Base-by-base conservation (phyloP, 2,888 invertebrate species). In the Brachypalpus laphriformis region DNA sequence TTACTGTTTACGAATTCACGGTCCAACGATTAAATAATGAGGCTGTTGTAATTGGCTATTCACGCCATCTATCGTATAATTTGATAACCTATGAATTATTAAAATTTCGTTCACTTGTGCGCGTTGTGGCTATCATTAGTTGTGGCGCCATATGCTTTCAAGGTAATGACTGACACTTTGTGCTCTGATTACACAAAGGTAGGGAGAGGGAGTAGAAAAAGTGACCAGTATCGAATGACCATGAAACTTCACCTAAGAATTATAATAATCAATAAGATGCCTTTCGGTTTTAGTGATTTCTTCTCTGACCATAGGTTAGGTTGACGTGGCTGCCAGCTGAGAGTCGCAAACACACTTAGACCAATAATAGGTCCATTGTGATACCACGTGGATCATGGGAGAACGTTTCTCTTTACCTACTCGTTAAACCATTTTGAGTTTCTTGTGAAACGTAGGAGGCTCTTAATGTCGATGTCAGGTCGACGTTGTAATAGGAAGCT, bases 31-130 rank as follows among this genome's bases (percentile, higher is more conserved):
- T 57, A 74, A 66, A 47, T 68, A 20, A 59, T 5, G 45, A 76
- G 28, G 51, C 34, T 65, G 20, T 63, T 34, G 49, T 71, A 75
- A 75, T 80, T 71, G 75, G 47, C 40, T 81, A 65, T 75, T 85
- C 65, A 61, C 85, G 71, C 75, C 75, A 76, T 76, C 71, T 71
- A 71, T 59, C 51, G 75, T 63, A 75, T 81, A 81, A 76, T 78
- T 57, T 65, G 74, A 18, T 18, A 47, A 20, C 9, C 20, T 47
- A 47, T 47, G 47, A 47, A 47, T 47, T 47, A 47, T 47, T 47
- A 47, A 47, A 47, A 18, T 47, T 47, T 11, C 47, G 47, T 47
- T 47, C 47, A 47, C 6, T 7, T 42, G 42, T 5, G 42, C 14
- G 2, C 7, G 8, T 45, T 18, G 45, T 20, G 20, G 3, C 9